These are phyloP conservation scores for Notarius quadriscutis DNA, from an alignment of 2,113 vertebrate species.

Conservation along the genomic window DNA sequence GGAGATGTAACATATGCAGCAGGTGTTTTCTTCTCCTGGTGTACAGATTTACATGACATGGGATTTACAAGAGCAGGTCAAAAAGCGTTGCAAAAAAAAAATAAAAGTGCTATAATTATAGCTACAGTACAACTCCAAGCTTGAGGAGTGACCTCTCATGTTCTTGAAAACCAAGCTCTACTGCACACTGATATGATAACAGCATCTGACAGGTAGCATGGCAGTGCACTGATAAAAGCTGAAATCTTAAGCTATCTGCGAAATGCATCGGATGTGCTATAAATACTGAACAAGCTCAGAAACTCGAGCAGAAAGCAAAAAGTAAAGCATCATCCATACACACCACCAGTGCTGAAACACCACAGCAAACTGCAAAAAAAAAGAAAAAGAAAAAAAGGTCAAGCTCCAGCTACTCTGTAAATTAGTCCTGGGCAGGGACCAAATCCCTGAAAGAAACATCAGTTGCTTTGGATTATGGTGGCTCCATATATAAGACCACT, in stretches of 20 bases:
- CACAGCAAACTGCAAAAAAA: not conserved
- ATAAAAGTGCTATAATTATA: slow-evolving; percentile 18
- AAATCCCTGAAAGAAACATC: slow-evolving; percentile 18
- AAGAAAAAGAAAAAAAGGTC: not conserved
- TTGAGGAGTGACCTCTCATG: slow-evolving; percentile 19
- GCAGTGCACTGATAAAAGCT: slow-evolving; percentile 21
- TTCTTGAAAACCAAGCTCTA: slow-evolving; percentile 31
- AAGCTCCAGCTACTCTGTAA: slow-evolving; percentile 26
- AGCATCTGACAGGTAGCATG: slow-evolving; percentile 12
- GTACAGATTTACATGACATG: slow-evolving; percentile 28
- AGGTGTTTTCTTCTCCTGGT: slow-evolving; percentile 6
- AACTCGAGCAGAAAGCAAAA: not conserved
- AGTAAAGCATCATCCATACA: not conserved
- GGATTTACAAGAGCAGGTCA: slow-evolving; percentile 17
- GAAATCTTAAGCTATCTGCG: slow-evolving; percentile 20
- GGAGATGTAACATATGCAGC: slow-evolving; percentile 14
- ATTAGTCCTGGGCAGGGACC: slow-evolving; percentile 1
- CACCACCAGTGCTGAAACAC: not conserved
- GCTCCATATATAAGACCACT: not conserved
- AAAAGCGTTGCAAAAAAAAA: not conserved
- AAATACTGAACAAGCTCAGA: not conserved
- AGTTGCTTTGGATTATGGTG: not conserved
- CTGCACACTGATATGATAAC: slow-evolving; percentile 35
- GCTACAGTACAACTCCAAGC: slow-evolving; percentile 1
- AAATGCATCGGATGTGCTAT: slow-evolving; percentile 29